phyloP scores from a whole-genome alignment of 2,888 invertebrate species.

The Meandrusa payeni region DNA sequence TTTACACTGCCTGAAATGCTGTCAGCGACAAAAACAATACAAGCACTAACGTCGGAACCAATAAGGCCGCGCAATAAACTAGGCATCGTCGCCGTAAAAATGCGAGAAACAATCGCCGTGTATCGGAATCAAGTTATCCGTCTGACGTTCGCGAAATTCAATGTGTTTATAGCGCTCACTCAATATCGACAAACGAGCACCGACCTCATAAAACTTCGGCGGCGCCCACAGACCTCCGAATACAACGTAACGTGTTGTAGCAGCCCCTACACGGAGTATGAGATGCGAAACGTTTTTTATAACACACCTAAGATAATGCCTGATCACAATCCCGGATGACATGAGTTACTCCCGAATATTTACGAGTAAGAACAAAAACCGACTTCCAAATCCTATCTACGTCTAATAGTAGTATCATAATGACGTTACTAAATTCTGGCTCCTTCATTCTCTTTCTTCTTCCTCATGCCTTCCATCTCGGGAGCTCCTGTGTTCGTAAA shows the following conservation, averaged over 20 bases:
- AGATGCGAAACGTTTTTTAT: no score
- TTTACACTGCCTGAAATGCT: background rate
- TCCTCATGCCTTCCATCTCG: no score
- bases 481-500: no score
- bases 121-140: background rate
- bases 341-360: no score
- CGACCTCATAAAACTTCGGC: background rate
- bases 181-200: constrained; percentile 10
- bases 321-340: no score
- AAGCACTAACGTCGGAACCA: background rate
- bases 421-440: no score
- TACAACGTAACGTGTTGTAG: background rate
- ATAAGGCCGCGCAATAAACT: background rate
- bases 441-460: no score
- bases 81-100: background rate
- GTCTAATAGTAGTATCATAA: no score
- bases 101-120: constrained; percentile 6
- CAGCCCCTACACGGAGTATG: no score
- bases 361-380: no score
- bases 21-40: background rate
- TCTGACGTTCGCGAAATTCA: constrained; percentile 9
- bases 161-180: constrained; percentile 4
- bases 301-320: no score
- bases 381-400: no score
- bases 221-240: background rate